These are phyloP conservation scores for Sarcoramphus papa DNA, from an alignment of 2,797 vertebrate genomes.

Conservation along the genomic window DNA sequence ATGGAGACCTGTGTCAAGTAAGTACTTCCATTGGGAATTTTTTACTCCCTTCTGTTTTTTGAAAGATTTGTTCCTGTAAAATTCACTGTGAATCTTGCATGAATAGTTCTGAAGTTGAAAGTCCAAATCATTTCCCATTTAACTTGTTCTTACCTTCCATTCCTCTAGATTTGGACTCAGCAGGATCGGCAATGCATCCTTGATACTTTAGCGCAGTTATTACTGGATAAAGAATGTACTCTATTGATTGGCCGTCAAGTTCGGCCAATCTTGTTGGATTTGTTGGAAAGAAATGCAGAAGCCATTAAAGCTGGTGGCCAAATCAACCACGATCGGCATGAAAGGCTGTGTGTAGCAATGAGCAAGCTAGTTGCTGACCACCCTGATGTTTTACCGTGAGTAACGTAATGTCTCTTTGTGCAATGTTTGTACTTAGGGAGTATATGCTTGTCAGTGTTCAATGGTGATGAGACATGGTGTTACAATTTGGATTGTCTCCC, in stretches of 20 bases:
- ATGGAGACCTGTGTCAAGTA: background rate
- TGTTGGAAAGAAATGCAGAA: slow-evolving; percentile 89
- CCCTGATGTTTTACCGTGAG: slow-evolving; percentile 90
- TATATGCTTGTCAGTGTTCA: background rate
- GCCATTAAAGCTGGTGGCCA: slow-evolving; percentile 81
- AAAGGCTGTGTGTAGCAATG: slow-evolving; percentile 93
- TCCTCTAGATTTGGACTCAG: slow-evolving; percentile 84
- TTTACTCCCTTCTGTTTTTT: background rate
- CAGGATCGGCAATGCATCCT: slow-evolving; percentile 90
- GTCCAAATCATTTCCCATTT: background rate
- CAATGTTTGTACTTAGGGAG: background rate
- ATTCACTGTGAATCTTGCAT: background rate
- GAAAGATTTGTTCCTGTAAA: background rate
- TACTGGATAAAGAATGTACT: slow-evolving; percentile 92
- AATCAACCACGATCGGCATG: slow-evolving; percentile 91
- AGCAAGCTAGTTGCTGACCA: slow-evolving; percentile 87
- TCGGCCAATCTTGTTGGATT: slow-evolving; percentile 87
- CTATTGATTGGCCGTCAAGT: slow-evolving; percentile 85
- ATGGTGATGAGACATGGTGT: background rate
- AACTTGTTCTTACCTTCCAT: background rate
- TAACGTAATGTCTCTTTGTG: background rate
- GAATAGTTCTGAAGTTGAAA: background rate
- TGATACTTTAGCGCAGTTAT: slow-evolving; percentile 80
- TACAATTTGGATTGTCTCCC: background rate
- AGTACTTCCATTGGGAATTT: background rate